Evolutionary conservation across 2,888 invertebrate species (phyloP), one percentile per base, ranked within the genome.

Genomic region (Chrysodeixis includens): DNA sequence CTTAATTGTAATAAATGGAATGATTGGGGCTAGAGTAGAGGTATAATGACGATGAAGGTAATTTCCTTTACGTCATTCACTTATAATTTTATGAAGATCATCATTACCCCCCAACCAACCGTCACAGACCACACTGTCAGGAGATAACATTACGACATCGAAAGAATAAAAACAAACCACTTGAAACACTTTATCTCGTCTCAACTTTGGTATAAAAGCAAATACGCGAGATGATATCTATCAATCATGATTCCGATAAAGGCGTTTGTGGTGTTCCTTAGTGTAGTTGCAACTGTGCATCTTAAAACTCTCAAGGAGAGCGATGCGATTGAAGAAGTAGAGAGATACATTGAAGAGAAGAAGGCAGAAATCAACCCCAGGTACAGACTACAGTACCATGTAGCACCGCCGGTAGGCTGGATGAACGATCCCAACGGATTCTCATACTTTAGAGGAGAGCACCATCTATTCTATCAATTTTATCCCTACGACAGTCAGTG

Each of bases 401-500:
- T 94, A 3, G 83, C 88, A 0, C 91, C 92, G 0, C 95, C 94
- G 0, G 92, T 94, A 0, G 95, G 95, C 14, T 96, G 96, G 96
- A 93, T 95, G 83, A 96, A 96, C 76, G 96, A 96, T 65, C 96
- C 96, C 0, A 96, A 96, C 68, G 96, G 96, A 8, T 94, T 96
- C 79, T 92, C 94, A 0, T 95, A 86, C 76, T 93, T 90, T 81
- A 91, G 93, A 52, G 95, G 95, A 16, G 88, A 93, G 74, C 96
- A 92, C 67, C 96, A 96, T 73, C 81, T 95, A 0, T 96, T 95
- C 83, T 96, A 93, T 74, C 96, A 96, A 78, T 95, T 90, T 71
- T 93, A 96, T 71, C 96, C 96, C 0, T 92, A 94, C 62, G 91
- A 90, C 35, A 88, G 92, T 22, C 78, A 83, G 0, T 94, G 92